A percentile compares a stretch with the other conserved stretches of the same genome.
These are phyloP conservation scores for Antheraea pernyi DNA, from an alignment of 1,140 invertebrate genomes.

Conservation along the genomic window DNA sequence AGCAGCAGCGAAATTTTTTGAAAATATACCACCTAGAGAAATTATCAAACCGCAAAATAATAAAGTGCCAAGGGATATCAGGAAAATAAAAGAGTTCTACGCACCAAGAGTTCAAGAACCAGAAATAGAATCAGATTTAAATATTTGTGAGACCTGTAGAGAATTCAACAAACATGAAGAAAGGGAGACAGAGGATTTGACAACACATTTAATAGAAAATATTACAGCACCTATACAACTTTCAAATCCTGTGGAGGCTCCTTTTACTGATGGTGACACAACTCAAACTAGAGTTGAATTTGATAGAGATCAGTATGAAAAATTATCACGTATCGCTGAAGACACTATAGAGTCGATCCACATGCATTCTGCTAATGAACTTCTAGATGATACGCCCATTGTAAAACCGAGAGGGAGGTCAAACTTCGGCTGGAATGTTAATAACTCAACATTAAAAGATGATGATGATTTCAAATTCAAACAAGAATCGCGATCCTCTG, in stretches of 20 bases:
- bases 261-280: slow-evolving; percentile 33
- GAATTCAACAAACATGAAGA: slow-evolving; percentile 57
- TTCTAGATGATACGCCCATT: slow-evolving; percentile 35
- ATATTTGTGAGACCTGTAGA: slow-evolving; percentile 61
- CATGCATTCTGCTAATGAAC: slow-evolving; percentile 44
- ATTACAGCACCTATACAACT: slow-evolving; percentile 68
- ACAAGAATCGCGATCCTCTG: slow-evolving; percentile 33
- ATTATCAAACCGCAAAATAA: neutral
- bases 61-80: neutral
- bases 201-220: slow-evolving; percentile 64
- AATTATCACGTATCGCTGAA: slow-evolving; percentile 54
- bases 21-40: slow-evolving; percentile 19
- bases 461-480: slow-evolving; percentile 37
- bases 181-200: slow-evolving; percentile 58
- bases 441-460: slow-evolving; percentile 8
- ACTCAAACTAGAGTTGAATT: slow-evolving; percentile 27
- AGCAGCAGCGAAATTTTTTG: slow-evolving; percentile 23
- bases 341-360: slow-evolving; percentile 57
- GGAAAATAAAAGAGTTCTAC: neutral
- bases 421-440: slow-evolving; percentile 47
- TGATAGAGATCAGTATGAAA: slow-evolving; percentile 39
- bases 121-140: slow-evolving; percentile 40
- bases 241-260: slow-evolving; percentile 58
- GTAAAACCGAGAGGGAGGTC: slow-evolving; percentile 1
- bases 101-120: neutral